Conservation (phyloP, 2,888 invertebrate species). For the Zygaena filipendulae region DNA sequence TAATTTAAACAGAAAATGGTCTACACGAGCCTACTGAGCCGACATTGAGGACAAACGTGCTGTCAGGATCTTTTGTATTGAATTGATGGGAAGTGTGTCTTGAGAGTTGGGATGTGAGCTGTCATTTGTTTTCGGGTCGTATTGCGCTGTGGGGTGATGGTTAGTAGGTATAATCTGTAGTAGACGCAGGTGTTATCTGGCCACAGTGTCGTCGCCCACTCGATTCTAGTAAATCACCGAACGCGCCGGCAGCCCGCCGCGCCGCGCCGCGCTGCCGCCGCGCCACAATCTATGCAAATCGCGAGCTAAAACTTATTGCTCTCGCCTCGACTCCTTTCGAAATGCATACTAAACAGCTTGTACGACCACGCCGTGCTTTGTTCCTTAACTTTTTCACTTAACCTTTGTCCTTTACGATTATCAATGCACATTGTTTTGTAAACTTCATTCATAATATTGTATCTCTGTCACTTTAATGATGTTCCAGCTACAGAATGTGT, state of each 20-base stretch:
- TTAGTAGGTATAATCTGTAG: too few species aligned
- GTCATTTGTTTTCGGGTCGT: conserved; percentile 17
- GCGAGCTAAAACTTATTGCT: conserved; percentile 61
- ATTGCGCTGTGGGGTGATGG: too few species aligned
- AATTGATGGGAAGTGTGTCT: too few species aligned
- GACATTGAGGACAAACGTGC: conserved; percentile 2
- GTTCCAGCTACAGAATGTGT: too few species aligned
- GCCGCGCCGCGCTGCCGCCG: conserved; percentile 17
- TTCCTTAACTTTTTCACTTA: conserved; percentile 50
- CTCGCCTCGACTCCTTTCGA: conserved; percentile 65
- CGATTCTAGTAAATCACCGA: conserved; percentile 59
- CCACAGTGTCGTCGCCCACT: conserved; percentile 23
- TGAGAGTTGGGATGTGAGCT: too few species aligned
- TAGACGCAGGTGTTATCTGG: conserved; percentile 31
- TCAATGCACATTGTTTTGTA: too few species aligned
- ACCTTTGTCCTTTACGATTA: too few species aligned
- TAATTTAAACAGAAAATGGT: conserved; percentile 57
- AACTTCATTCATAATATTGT: too few species aligned
- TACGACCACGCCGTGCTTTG: conserved; percentile 45
- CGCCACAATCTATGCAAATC: conserved; percentile 65
- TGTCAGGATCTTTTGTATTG: too few species aligned
- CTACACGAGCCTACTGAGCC: too few species aligned
- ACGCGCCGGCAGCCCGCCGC: conserved; percentile 22
- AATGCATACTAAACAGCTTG: conserved; percentile 64
- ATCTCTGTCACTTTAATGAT: too few species aligned